Base-by-base conservation (phyloP, 2,888 invertebrate genomes). In the Germaria angustata region DNA sequence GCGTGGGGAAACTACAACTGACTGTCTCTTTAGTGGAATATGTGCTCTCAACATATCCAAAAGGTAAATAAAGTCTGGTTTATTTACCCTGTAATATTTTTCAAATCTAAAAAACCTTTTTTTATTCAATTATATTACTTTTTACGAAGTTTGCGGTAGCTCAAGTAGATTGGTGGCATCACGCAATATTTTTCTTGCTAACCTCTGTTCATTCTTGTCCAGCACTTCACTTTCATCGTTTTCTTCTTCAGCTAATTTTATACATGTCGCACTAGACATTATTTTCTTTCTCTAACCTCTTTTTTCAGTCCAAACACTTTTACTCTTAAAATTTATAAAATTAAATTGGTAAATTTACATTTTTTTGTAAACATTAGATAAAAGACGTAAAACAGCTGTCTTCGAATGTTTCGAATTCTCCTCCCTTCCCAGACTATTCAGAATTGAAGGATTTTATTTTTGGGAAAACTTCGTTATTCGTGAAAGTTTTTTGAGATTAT, bases 141-240 rank as follows among this genome's bases (percentile, higher is more conserved):
- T 28, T 51, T 57, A 69, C 69, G 53, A 69, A 55, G 55, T 24
- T 53, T 69, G 53, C 13, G 69, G 69, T 36, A 69, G 51, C 53
- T 51, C 69, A 53, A 69, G 55, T 55, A 53, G 69, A 44, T 55
- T 69, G 53, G 20, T 68, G 53, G 53, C 55, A 68, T 68, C 53
- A 28, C 68, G 39, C 13, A 69, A 69, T 44, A 32, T 46, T 63
- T 46, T 63, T 46, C 63, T 63, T 63, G 41, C 46, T 63, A 63
- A 44, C 63, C 46, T 46, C 44, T 63, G 44, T 28, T 32, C 28
- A 44, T 63, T 46, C 44, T 46, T 44, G 28, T 63, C 28, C 44
- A 46, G 32, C 63, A 46, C 44, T 46, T 63, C 44, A 44, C 17
- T 32, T 63, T 46, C 44, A 63, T 32, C 44, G 44, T 46, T 46